These are phyloP conservation scores for Sarcophaga peregrina DNA, from an alignment of 1,140 invertebrate species.

Conservation along the genomic window DNA sequence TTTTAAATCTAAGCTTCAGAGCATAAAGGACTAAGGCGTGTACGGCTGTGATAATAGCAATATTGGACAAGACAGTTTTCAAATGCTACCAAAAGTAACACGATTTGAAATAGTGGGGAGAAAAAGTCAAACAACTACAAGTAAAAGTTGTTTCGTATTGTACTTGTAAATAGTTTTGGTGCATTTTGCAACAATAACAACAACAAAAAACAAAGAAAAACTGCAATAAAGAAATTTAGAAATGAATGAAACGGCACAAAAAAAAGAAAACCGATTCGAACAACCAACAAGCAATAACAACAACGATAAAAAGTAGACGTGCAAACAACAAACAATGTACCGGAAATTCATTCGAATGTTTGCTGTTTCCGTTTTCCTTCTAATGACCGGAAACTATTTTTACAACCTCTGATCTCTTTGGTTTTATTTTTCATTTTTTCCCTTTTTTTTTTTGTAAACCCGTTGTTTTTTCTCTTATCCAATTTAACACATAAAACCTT, in stretches of 20 bases:
- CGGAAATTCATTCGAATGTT: slow-evolving; percentile 61
- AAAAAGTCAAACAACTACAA: slow-evolving; percentile 3
- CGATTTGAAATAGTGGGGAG: background rate
- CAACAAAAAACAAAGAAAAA: slow-evolving; percentile 15
- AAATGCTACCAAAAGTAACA: background rate
- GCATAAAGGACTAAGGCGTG: no score
- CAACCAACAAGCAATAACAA: background rate
- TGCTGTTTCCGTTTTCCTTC: slow-evolving; percentile 62
- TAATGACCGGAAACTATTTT: slow-evolving; percentile 47
- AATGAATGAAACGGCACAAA: no score
- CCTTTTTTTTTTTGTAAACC: background rate
- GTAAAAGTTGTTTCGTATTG: slow-evolving; percentile 34
- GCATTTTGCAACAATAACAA: slow-evolving; percentile 31
- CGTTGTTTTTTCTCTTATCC: background rate
- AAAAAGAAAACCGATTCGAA: no score
- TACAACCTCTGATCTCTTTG: slow-evolving; percentile 40
- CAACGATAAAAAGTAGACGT: slow-evolving; percentile 31
- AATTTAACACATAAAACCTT: background rate
- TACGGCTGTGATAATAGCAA: no score
- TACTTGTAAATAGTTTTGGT: slow-evolving; percentile 38
- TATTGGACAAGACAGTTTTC: background rate
- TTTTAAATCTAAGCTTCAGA: no score
- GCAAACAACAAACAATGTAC: slow-evolving; percentile 42
- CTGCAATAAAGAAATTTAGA: background rate
- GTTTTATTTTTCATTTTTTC: slow-evolving; percentile 25